Evolutionary conservation across 1,140 invertebrate genomes (phyloP).

Genomic region (Drosophila bifasciata): DNA sequence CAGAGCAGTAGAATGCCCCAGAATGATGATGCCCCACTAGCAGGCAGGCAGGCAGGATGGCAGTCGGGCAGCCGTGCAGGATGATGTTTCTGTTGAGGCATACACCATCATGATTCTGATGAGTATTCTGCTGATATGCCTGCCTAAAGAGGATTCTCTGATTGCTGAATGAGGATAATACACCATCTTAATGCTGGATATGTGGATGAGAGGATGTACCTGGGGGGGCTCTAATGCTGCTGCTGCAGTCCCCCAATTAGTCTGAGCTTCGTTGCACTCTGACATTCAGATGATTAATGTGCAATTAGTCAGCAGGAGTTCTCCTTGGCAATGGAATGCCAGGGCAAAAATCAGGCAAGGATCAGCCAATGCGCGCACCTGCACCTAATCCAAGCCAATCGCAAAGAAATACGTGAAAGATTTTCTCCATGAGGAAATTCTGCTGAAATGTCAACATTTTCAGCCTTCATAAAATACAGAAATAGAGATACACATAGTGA

Average conservation of each 20-base stretch:
- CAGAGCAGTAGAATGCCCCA: slow-evolving; percentile 16
- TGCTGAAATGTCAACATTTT: slow-evolving; percentile 49
- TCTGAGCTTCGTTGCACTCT: slow-evolving; percentile 24
- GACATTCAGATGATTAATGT: slow-evolving; percentile 45
- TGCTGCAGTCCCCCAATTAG: slow-evolving; percentile 17
- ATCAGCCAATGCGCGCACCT: too few species aligned
- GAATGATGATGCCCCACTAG: neutral
- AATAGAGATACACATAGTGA: slow-evolving; percentile 9
- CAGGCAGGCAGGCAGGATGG: too few species aligned
- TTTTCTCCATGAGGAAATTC: slow-evolving; percentile 33
- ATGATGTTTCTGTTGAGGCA: too few species aligned
- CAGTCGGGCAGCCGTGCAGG: too few species aligned
- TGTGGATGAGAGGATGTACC: too few species aligned
- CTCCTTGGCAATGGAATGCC: too few species aligned
- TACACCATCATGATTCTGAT: too few species aligned
- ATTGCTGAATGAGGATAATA: too few species aligned
- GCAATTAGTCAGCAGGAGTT: slow-evolving; percentile 38
- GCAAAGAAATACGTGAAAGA: slow-evolving; percentile 22
- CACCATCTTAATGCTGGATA: too few species aligned
- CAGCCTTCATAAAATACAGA: slow-evolving; percentile 35
- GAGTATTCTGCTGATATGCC: too few species aligned
- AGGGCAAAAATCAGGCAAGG: neutral
- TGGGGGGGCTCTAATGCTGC: too few species aligned
- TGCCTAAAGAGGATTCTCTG: too few species aligned
- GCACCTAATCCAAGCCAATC: slow-evolving; percentile 16